Conservation (phyloP, 2,888 invertebrate genomes). For the Chouioia cunea region DNA sequence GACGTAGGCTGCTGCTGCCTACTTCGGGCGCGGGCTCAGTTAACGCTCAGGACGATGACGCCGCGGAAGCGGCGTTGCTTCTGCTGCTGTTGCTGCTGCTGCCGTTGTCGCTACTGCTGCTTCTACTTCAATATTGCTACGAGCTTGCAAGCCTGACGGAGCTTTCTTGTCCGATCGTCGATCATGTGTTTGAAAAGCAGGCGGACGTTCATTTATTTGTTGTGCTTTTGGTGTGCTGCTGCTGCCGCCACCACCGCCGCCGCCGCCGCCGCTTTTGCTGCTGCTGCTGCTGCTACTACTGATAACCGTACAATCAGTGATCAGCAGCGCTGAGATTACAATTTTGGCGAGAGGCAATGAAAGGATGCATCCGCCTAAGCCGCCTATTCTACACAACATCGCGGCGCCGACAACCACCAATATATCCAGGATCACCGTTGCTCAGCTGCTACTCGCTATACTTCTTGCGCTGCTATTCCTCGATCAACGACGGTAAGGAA, state of each 20-base stretch:
- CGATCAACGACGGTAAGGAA: conserved; percentile 61
- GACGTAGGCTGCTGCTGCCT: conserved; percentile 40
- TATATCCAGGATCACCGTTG: conserved; percentile 50
- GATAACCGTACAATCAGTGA: too few species aligned
- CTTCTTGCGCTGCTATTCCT: conserved; percentile 56
- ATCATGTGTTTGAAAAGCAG: conserved; percentile 54
- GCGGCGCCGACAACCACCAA: conserved; percentile 56
- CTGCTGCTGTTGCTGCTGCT: too few species aligned
- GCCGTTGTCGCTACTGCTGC: too few species aligned
- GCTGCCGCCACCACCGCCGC: too few species aligned
- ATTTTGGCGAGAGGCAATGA: conserved; percentile 61
- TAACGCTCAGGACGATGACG: too few species aligned
- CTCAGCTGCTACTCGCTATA: conserved; percentile 51
- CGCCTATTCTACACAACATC: conserved; percentile 46
- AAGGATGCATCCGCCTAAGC: conserved; percentile 65
- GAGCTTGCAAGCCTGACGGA: too few species aligned
- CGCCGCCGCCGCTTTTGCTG: too few species aligned
- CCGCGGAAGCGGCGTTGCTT: too few species aligned
- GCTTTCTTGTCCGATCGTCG: conserved; percentile 24
- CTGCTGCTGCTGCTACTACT: conserved; percentile 10
- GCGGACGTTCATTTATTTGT: conserved; percentile 54
- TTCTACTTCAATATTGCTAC: too few species aligned
- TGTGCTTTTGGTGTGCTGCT: conserved; percentile 48
- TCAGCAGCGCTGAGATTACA: too few species aligned
- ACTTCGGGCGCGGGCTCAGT: background rate